phyloP scores from a whole-genome alignment of 2,888 invertebrate species.

The Diaprepes abbreviatus region DNA sequence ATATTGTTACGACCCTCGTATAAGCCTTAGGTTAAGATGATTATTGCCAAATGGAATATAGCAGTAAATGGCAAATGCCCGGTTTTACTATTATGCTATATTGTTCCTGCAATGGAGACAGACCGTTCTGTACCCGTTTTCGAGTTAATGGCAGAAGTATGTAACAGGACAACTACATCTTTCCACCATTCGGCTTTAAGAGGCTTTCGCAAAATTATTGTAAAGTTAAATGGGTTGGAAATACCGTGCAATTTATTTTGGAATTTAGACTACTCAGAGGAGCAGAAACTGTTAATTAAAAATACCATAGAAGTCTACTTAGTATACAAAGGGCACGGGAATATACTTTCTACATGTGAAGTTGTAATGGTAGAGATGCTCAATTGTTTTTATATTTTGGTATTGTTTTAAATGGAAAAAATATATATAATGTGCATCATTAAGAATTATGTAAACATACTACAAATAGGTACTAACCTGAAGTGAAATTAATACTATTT shows the following conservation, averaged over 20 bases:
- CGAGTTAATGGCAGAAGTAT: slow-evolving; percentile 44
- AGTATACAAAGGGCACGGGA: no score
- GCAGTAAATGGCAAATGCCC: slow-evolving; percentile 25
- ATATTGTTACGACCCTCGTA: no score
- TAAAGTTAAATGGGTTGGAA: slow-evolving; percentile 41
- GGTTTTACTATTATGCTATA: slow-evolving; percentile 15
- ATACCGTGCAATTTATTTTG: slow-evolving; percentile 38
- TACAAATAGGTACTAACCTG: no score
- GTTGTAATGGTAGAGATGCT: no score
- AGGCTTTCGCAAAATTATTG: slow-evolving; percentile 41
- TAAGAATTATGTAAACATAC: no score
- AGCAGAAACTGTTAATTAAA: slow-evolving; percentile 17
- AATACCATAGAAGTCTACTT: neutral
- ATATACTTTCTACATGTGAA: no score
- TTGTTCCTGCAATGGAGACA: slow-evolving; percentile 19
- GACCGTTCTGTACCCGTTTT: slow-evolving; percentile 8
- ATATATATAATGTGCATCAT: no score
- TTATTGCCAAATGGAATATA: slow-evolving; percentile 22
- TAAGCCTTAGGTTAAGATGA: neutral
- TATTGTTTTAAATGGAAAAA: no score
- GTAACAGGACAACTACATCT: slow-evolving; percentile 46
- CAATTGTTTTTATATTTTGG: no score
- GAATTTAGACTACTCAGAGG: slow-evolving; percentile 15
- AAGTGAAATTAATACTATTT: no score
- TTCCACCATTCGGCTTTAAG: slow-evolving; percentile 41